Percentiles rank a stretch among this genome's conserved stretches.
Evolutionary conservation across 2,888 invertebrate species (phyloP).

Genomic region (Dasypolia templi): DNA sequence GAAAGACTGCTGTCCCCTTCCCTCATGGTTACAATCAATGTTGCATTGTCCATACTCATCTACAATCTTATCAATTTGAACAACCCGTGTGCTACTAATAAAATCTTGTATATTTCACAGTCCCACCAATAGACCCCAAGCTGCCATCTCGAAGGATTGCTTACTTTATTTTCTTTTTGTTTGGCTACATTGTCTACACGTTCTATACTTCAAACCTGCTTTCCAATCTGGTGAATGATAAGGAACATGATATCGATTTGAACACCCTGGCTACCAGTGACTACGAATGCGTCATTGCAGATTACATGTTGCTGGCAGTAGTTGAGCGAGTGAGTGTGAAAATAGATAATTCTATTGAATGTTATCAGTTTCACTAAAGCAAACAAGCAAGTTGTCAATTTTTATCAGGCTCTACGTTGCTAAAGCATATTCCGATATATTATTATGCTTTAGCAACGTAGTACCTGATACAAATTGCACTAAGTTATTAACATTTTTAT

Average conservation of each 20-base stretch:
- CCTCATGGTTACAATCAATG: too few species aligned
- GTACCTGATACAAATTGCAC: too few species aligned
- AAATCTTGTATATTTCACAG: slow-evolving; percentile 63
- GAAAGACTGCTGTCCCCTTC: too few species aligned
- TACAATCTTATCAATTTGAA: neutral
- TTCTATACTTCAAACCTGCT: slow-evolving; percentile 85
- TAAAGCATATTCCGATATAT: too few species aligned
- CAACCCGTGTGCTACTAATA: neutral
- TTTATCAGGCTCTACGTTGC: neutral
- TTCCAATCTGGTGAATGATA: slow-evolving; percentile 82
- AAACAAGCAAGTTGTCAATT: neutral
- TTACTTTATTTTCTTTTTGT: slow-evolving; percentile 80
- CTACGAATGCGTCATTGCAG: slow-evolving; percentile 73
- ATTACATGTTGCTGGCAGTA: slow-evolving; percentile 70
- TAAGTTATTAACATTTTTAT: too few species aligned
- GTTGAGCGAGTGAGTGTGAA: too few species aligned
- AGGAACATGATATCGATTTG: slow-evolving; percentile 70
- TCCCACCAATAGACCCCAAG: slow-evolving; percentile 77
- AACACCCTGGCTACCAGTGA: slow-evolving; percentile 72
- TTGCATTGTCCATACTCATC: too few species aligned
- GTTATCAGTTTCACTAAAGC: neutral
- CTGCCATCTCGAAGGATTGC: slow-evolving; percentile 79
- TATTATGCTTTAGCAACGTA: too few species aligned
- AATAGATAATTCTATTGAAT: too few species aligned
- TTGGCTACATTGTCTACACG: slow-evolving; percentile 78